Percentiles rank a stretch among this genome's conserved stretches.
Conservation (phyloP, 2,113 vertebrate species). For the Gallinago paraguaiae region DNA sequence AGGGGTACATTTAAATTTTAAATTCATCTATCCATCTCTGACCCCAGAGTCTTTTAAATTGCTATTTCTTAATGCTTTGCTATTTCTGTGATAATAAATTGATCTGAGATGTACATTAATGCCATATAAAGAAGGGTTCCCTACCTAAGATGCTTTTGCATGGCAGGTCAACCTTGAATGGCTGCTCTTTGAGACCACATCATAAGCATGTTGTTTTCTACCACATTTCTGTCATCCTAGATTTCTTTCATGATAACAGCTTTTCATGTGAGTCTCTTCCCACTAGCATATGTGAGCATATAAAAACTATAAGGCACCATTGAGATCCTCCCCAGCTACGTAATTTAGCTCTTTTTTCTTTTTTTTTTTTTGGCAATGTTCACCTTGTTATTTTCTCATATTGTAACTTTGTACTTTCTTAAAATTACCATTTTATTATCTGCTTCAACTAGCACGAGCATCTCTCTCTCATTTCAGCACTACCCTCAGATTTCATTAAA, state of each 20-base stretch:
- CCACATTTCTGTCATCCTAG: not conserved
- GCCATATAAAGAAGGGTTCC: not conserved
- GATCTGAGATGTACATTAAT: not conserved
- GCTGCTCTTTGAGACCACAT: not conserved
- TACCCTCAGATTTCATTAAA: not conserved
- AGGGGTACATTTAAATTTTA: not conserved
- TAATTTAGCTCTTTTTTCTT: not conserved
- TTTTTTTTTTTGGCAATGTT: not conserved
- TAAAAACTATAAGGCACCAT: not conserved
- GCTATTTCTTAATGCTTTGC: not conserved
- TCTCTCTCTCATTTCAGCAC: not conserved
- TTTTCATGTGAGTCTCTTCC: not conserved
- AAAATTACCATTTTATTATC: not conserved
- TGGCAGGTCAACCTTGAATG: not conserved
- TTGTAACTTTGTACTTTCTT: not conserved
- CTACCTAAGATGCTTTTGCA: not conserved
- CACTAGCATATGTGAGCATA: accelerated
- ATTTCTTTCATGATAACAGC: not conserved
- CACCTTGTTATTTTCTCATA: not conserved
- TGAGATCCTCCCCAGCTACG: not conserved
- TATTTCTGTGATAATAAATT: not conserved
- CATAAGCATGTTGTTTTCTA: not conserved
- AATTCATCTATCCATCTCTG: not conserved
- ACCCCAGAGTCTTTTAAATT: not conserved
- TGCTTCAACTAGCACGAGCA: not conserved